Base-by-base conservation (phyloP, 2,888 invertebrate genomes). In the Zaprionus bogoriensis region DNA sequence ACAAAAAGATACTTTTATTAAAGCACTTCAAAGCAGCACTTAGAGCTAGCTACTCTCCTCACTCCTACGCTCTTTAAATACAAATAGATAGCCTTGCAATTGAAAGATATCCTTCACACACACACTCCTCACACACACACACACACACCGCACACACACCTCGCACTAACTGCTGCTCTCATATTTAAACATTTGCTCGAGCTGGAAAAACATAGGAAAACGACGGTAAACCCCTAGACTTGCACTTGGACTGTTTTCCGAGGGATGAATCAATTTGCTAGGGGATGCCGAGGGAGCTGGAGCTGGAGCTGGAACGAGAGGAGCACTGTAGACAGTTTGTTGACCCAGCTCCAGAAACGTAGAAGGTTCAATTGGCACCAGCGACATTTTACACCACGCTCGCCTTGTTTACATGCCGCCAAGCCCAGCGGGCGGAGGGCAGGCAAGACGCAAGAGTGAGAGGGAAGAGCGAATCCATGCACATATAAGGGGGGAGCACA, bases 331-430 rank as follows among this genome's bases (percentile, higher is more conserved):
- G 10, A 55, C 69, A 84, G 84, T 80, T 80, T 80, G 70, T 81
- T 84, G 84, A 84, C 80, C 78, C 77, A 74, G 57, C 67, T 54
- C 38, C 75, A 50, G 41, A 12, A 12, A 10, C 22, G 55, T 63
- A 58, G 74, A 80, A 72, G 75, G 59, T 68, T 82, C 81, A 74
- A 85, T 86, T 83, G 83, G 72, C 80, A 79, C 63, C 86, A 79
- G 80, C 69, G 83, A 85, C 77, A 82, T 69, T 85, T 68, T 82
- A 78, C 77, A 79, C 72, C 75, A 82, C 57, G 79, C 64, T n/a
- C 65, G 64, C 67, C 69, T 68, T 85, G 76, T 77, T 74, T 77
- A 81, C 84, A 81, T 55, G 68, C 74, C 77, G 54, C 52, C 60
- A 59, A 47, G 55, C 51, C 14, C n/a, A 7, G 41, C 17, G 17